A percentile compares a stretch with the other conserved stretches of the same genome.
Conservation (phyloP, 2,797 vertebrate genomes). For the Trachops cirrhosus region DNA sequence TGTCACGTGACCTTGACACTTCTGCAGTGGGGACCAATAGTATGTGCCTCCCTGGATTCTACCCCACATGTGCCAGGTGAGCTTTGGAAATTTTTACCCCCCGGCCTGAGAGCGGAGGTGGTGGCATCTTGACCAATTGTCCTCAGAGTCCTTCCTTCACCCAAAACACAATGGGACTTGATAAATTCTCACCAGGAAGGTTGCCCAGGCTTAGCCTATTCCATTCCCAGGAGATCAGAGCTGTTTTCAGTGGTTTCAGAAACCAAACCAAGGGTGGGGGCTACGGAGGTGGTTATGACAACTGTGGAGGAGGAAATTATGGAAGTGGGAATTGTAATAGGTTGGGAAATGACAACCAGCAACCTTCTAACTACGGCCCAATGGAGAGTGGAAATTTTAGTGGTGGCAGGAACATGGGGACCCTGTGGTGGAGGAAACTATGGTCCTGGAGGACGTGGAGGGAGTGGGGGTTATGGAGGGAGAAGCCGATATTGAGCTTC, state of each 20-base stretch:
- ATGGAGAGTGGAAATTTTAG: slow-evolving; percentile 90
- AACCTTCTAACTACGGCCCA: slow-evolving; percentile 88
- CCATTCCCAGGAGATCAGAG: background rate
- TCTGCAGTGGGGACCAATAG: background rate
- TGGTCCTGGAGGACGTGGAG: slow-evolving; percentile 85
- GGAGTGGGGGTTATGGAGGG: slow-evolving; percentile 88
- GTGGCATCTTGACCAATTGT: background rate
- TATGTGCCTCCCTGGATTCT: background rate
- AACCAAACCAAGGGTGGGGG: too few species aligned
- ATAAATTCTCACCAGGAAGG: background rate
- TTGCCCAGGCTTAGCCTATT: background rate
- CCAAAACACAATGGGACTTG: background rate
- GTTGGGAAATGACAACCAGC: slow-evolving; percentile 89
- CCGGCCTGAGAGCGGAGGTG: background rate
- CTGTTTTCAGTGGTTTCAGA: background rate
- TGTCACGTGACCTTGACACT: background rate
- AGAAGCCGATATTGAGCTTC: slow-evolving; percentile 86
- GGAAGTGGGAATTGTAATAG: slow-evolving; percentile 88
- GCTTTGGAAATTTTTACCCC: background rate
- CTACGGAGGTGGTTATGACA: too few species aligned
- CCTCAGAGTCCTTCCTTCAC: background rate
- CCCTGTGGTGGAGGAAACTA: slow-evolving; percentile 87
- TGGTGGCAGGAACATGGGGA: slow-evolving; percentile 88
- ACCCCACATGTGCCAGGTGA: background rate
- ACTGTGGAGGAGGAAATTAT: too few species aligned